Percentiles rank a stretch among this genome's conserved stretches.
These are phyloP conservation scores for Lasius fuliginosus DNA, from an alignment of 2,888 invertebrate species.

Conservation along the genomic window DNA sequence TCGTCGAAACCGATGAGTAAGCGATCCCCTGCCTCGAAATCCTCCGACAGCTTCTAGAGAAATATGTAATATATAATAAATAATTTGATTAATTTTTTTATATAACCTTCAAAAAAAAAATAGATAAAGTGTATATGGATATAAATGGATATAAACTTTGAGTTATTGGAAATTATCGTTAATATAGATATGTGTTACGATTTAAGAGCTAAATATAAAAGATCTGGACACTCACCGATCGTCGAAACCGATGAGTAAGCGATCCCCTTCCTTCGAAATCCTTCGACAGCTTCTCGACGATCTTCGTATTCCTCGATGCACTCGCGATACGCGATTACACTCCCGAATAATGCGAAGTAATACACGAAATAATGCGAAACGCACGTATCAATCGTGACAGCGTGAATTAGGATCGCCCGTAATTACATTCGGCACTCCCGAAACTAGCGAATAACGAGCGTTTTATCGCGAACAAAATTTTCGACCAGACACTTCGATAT, in stretches of 20 bases:
- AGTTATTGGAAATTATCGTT: not conserved
- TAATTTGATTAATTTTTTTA: not conserved
- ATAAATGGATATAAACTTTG: not conserved
- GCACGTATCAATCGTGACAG: not conserved
- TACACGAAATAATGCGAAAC: not conserved
- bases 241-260: not conserved
- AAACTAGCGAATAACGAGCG: no score
- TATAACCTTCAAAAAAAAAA: not conserved
- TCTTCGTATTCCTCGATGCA: not conserved
- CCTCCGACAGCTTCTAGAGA: not conserved
- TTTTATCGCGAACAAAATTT: not conserved
- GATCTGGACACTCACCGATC: not conserved
- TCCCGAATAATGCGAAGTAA: not conserved
- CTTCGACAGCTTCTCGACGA: not conserved
- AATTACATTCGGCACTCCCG: not conserved
- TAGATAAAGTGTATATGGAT: not conserved
- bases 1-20: not conserved
- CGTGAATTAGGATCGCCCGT: not conserved
- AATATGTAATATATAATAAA: not conserved
- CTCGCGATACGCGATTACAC: not conserved
- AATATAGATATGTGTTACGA: not conserved
- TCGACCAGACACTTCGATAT: no score
- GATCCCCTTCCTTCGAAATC: not conserved
- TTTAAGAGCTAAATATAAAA: not conserved
- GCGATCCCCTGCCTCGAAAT: not conserved